Evolutionary conservation across 2,797 vertebrate species (phyloP).

Genomic region (Poecilia velifera): DNA sequence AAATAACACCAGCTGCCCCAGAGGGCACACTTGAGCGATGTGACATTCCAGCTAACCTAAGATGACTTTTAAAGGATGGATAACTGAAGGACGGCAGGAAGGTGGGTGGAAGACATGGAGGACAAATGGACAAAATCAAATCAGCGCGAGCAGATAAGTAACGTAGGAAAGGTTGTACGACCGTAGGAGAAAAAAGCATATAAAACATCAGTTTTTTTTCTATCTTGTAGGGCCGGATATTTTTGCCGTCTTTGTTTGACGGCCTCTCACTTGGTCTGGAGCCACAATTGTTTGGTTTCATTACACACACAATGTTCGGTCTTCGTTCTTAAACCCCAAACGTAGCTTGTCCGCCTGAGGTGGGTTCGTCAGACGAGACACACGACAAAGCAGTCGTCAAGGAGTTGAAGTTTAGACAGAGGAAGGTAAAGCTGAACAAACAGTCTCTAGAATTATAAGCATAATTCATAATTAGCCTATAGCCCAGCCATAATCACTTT

Average conservation of each 20-base stretch:
- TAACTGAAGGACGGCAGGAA: constrained; percentile 63
- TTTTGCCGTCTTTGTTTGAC: constrained; percentile 1
- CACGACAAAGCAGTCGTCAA: constrained; percentile 56
- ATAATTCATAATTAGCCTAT: constrained; percentile 85
- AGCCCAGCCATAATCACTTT: constrained; percentile 81
- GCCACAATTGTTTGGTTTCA: background rate
- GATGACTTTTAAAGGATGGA: constrained; percentile 73
- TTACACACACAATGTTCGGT: background rate
- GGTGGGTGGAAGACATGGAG: constrained; percentile 35
- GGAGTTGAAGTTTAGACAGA: constrained; percentile 81
- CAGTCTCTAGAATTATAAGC: constrained; percentile 80
- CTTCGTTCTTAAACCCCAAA: constrained; percentile 46
- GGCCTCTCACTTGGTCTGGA: constrained; percentile 8
- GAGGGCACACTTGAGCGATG: constrained; percentile 71
- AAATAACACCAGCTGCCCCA: constrained; percentile 69
- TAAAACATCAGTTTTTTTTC: constrained; percentile 30
- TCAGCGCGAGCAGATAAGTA: constrained; percentile 67
- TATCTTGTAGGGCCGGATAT: background rate
- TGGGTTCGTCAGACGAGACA: constrained; percentile 50
- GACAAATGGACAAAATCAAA: constrained; percentile 67
- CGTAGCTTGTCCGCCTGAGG: constrained; percentile 47
- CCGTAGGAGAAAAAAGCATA: background rate
- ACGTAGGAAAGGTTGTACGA: constrained; percentile 71
- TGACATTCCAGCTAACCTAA: constrained; percentile 75
- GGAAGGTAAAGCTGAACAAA: constrained; percentile 84